Evolutionary conservation across 2,113 vertebrate species (phyloP), one percentile per base, ranked within the genome.

Genomic region (Arizona elegans): DNA sequence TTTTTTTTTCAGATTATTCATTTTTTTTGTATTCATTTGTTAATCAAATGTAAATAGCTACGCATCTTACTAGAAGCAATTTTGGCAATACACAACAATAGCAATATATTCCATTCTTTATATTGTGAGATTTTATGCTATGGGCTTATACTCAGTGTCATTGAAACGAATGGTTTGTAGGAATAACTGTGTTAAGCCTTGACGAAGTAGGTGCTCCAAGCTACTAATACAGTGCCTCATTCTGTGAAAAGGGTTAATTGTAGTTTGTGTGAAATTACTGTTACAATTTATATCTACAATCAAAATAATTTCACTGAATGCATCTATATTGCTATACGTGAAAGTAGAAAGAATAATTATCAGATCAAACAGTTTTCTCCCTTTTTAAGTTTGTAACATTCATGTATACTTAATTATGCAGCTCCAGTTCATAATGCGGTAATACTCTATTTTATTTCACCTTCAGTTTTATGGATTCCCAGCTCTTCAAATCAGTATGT

Each of bases 361-460:
- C 59, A 88, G 24, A 59, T 81, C 6, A 5, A 50, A 11, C 19
- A 38, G 33, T 21, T 59, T 59, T 81, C 53, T 21, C 59, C 3
- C 43, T 89, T 90, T 89, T 59, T 29, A 43, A 55, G 59, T 93
- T 91, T 93, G 52, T 5, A 85, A 65, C 81, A 47, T 54, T 21
- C 38, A 13, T 75, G 43, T n/a, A 5, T 52, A 13, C n/a, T 87
- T n/a, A 86, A 65, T 55, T 62, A 33, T 54, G 19, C 21, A 15
- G 5, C 50, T 86, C 50, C 19, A 8, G 2, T 58, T 90, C n/a
- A 17, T 53, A 88, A 58, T 47, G 19, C 81, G 59, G 5, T 12
- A 90, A 81, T 87, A 15, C 65, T 91, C 89, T 88, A 92, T 91
- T 92, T 92, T 90, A 62, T 92, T 92, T 92, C 90, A 62, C 58